Base-by-base conservation (phyloP, 2,888 invertebrate species). In the Ellobium chinense region DNA sequence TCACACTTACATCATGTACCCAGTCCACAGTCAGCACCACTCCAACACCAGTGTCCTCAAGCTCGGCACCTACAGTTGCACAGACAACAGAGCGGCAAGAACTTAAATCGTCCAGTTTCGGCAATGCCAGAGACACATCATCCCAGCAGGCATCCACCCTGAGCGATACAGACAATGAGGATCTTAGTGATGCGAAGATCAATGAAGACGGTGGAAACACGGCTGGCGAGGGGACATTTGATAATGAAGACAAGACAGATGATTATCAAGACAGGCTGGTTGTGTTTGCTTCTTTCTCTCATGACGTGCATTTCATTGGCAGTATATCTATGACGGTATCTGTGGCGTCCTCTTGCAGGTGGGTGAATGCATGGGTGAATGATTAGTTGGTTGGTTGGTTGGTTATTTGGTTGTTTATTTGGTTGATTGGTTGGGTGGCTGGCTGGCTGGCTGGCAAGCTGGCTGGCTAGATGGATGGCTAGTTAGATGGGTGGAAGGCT, bases 261-360 rank as follows among this genome's bases (percentile, higher is more conserved):
- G 31, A 65, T 14, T 65, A 31, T n/a, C 7, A 18, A 27, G 65
- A 65, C 27, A 65, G 34, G n/a, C 31, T 65, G 31, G 65, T 65
- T 14, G 65, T 65, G 5, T 65, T 65, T 31, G 65, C 65, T 5
- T 65, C 65, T 18, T 65, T 65, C n/a, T 65, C 65, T 31, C 65
- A 65, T 27, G 65, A 65, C 34, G 65, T 65, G 9, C 65, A 65
- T n/a, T 65, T 65, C 34, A 65, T 65, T 31, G 65, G 65, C 12
- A 65, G 65, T 31, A 65, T 65, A 9, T 65, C 65, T 7, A 65
- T 65, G 65, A 65, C 34, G 4, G 65, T 65, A 12, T 65, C 34
- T 12, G 65, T 65, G 14, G 27, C 65, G 18, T 65, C 65, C 9
- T 65, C 65, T 9, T 65, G 65, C 65, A 65, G 65, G 65, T 65